phyloP scores from a whole-genome alignment of 1,140 invertebrate species.

The Littorina saxatilis region DNA sequence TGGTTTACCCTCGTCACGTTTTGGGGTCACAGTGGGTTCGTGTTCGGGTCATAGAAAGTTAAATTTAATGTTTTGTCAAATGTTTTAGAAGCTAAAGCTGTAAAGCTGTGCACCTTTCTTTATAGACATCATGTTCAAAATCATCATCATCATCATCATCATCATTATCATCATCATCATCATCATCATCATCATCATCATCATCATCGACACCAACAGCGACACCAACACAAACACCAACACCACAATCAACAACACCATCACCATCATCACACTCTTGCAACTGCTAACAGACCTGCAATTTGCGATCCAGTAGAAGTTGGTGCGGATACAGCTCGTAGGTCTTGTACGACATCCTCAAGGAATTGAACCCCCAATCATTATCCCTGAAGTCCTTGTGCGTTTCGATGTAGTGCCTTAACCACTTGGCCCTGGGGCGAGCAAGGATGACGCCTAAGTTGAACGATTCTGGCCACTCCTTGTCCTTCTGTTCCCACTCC shows the following conservation, averaged over 20 bases:
- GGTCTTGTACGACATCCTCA: conserved; percentile 43
- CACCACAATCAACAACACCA: too few relatives aligned
- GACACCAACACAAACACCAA: not conserved
- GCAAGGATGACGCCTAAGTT: conserved; percentile 36
- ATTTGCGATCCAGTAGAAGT: conserved; percentile 36
- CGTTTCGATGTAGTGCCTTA: conserved; percentile 7
- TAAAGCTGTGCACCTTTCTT: not conserved
- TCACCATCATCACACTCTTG: not conserved
- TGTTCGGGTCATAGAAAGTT: too few relatives aligned
- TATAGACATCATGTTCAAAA: not conserved
- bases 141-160: too few relatives aligned
- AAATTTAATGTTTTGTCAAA: too few relatives aligned
- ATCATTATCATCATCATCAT: not conserved
- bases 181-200: not conserved
- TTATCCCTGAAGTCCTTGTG: conserved; percentile 28
- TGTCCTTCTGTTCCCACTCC: too few relatives aligned
- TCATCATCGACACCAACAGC: not conserved
- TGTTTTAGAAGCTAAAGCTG: too few relatives aligned
- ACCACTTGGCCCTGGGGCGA: conserved; percentile 11
- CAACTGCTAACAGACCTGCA: conserved; percentile 40
- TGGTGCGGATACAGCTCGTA: conserved; percentile 40
- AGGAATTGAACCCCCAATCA: conserved; percentile 38
- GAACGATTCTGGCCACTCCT: conserved; percentile 37
- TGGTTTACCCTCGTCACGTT: too few relatives aligned
- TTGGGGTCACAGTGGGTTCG: too few relatives aligned